These are phyloP conservation scores for Conistra vaccinii DNA, from an alignment of 2,888 invertebrate species.

Conservation along the genomic window DNA sequence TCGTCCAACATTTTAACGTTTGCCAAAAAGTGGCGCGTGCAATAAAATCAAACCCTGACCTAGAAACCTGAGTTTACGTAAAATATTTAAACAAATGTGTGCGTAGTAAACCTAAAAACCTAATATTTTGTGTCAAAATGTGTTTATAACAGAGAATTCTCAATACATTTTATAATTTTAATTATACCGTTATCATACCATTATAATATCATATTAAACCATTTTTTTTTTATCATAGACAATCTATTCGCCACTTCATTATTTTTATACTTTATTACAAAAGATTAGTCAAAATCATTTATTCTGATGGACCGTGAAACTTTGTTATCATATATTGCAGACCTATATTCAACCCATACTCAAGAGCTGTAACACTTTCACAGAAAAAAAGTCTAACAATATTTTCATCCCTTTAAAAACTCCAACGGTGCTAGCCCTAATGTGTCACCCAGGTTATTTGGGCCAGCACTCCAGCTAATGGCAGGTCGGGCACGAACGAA, in stretches of 20 bases:
- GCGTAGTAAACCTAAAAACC: no score
- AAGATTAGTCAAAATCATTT: background rate
- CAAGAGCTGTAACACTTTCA: background rate
- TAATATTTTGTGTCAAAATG: background rate
- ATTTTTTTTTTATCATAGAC: background rate
- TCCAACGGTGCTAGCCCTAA: constrained; percentile 47
- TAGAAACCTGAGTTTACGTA: constrained; percentile 23
- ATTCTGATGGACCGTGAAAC: background rate
- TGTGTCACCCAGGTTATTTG: constrained; percentile 67
- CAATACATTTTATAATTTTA: background rate
- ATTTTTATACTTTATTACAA: background rate
- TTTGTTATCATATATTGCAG: background rate
- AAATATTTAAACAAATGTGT: background rate
- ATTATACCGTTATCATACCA: no score
- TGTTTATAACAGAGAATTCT: no score
- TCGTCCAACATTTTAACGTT: constrained; percentile 38
- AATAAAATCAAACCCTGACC: constrained; percentile 51
- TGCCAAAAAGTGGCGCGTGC: constrained; percentile 47
- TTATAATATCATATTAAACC: background rate
- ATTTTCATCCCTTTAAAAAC: constrained; percentile 10
- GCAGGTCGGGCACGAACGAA: constrained; percentile 59
- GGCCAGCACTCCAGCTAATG: constrained; percentile 77
- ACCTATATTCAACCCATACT: background rate
- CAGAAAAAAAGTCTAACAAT: background rate
- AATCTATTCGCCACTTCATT: no score